phyloP scores from a whole-genome alignment of 2,888 invertebrate species.

The Amorpha juglandis region DNA sequence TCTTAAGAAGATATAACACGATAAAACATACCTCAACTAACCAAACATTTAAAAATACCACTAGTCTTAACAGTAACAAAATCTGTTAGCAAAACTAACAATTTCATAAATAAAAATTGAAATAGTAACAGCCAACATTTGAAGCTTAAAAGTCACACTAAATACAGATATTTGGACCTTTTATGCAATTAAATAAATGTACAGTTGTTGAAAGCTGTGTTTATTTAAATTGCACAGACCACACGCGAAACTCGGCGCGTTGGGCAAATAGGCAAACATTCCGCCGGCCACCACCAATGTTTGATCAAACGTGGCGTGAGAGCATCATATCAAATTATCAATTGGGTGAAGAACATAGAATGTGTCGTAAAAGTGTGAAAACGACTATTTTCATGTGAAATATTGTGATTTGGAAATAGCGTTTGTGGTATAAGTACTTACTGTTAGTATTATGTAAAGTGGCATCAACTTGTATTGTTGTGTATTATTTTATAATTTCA shows the following conservation, averaged over 20 bases:
- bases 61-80: too few relatives aligned
- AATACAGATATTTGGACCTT: neutral
- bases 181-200: slow-evolving; percentile 28
- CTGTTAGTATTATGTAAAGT: too few relatives aligned
- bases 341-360: neutral
- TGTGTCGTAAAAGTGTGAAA: slow-evolving; percentile 14
- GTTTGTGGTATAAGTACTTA: neutral
- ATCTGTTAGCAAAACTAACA: neutral
- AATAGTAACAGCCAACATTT: neutral
- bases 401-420: slow-evolving; percentile 6
- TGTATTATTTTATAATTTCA: too few relatives aligned
- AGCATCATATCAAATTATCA: neutral
- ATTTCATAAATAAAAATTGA: neutral
- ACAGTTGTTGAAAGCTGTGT: slow-evolving; percentile 22
- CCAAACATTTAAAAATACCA: too few relatives aligned
- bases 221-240: slow-evolving; percentile 32
- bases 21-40: too few relatives aligned
- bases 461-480: too few relatives aligned
- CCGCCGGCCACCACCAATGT: slow-evolving; percentile 18
- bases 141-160: slow-evolving; percentile 18
- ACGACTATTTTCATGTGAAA: neutral
- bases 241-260: slow-evolving; percentile 24
- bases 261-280: slow-evolving; percentile 23
- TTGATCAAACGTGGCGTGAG: slow-evolving; percentile 10
- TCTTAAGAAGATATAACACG: too few relatives aligned